phyloP scores from a whole-genome alignment of 2,113 vertebrate genomes.

The Canis aureus region DNA sequence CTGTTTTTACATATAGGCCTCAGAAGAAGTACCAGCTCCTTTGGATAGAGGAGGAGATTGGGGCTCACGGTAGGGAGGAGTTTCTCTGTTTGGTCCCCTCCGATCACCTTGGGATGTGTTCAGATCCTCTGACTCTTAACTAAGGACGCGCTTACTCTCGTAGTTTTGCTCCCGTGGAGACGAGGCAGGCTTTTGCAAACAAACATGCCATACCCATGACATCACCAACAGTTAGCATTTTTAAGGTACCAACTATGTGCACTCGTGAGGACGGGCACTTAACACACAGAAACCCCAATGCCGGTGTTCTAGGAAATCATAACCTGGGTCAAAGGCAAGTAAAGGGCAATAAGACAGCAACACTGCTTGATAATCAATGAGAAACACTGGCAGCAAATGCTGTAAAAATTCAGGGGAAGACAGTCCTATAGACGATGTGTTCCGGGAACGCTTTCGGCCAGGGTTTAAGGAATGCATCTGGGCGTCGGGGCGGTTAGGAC shows the following conservation, averaged over 20 bases:
- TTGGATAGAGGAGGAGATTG: not conserved
- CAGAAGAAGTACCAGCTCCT: not conserved
- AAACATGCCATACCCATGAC: not conserved
- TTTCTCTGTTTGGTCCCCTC: not conserved
- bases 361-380: not conserved
- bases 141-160: not conserved
- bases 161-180: not conserved
- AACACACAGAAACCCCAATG: not conserved
- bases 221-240: not conserved
- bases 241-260: not conserved
- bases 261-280: not conserved
- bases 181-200: not conserved
- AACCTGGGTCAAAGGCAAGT: not conserved
- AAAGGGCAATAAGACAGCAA: not conserved
- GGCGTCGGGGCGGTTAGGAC: rapidly evolving
- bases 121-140: not conserved
- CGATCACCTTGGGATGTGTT: not conserved
- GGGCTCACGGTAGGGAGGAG: not conserved
- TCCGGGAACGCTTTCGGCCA: not conserved
- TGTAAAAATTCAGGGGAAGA: not conserved
- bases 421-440: not conserved
- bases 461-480: not conserved
- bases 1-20: not conserved
- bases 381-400: not conserved
- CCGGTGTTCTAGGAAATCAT: not conserved